Base-by-base conservation (phyloP, 2,113 vertebrate genomes). In the Ibidorhyncha struthersii region DNA sequence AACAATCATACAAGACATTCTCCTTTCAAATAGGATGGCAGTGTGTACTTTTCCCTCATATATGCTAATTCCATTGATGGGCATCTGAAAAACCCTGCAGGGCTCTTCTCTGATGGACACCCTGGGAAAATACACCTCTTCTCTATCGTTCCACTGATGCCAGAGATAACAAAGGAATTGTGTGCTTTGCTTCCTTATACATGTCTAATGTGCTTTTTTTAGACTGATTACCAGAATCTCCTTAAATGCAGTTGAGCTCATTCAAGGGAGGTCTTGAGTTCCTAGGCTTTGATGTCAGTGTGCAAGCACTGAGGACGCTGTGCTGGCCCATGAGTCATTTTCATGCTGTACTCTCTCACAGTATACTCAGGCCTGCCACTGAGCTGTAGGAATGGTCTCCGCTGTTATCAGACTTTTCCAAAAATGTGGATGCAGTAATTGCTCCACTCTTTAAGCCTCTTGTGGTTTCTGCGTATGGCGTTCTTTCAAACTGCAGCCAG, bases 361-460 rank as follows among this genome's bases (percentile, higher is more conserved):
- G 82, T 52, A 27, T 76, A 94, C 72, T 72, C 34, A 8, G 25
- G 76, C 82, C 92, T 92, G 89, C 95, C 93, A 49, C 53, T 79
- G 52, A 92, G 91, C 81, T 90, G 55, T 30, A 62, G 91, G 82
- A 94, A 92, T 55, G 40, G 88, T 89, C 94, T 97, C 95, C 14
- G 8, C 84, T 94, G 93, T 96, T 98, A 98, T 98, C 97, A 97
- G 82, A 59, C 92, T 56, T 81, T 93, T 95, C 86, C 90, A 98
- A 95, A 98, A 98, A 98, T 97, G 97, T 95, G 95, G 89, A 98
- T 94, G 67, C 93, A 85, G 89, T 85, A 87, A 89, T 86, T 91
- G 79, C 78, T 95, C 36, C 38, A 55, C 80, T 94, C 95, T 96
- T 93, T 61, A 82, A 97, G 89, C 89, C 91, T 93, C 97, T 98